Evolutionary conservation across 2,797 vertebrate genomes (phyloP), one percentile per base, ranked within the genome.

Genomic region (Coendou prehensilis): DNA sequence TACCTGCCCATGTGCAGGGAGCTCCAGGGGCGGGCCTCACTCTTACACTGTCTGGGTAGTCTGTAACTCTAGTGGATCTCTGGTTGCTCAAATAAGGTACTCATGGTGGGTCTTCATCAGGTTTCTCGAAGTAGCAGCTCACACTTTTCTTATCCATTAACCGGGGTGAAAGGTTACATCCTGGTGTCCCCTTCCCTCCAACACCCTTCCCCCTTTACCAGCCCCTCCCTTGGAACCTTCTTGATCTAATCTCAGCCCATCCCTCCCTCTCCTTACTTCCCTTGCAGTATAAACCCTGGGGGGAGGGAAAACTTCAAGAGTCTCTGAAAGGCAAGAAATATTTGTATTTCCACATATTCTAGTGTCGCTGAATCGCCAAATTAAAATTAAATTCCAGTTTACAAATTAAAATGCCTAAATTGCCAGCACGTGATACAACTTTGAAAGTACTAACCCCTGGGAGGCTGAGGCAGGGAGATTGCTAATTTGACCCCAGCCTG

Each of bases 301-400:
- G 73, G 26, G 22, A n/a, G 26, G 20, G 15, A 83, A 2, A 4
- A 41, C 59, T 67, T 76, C 75, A 56, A 23, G 41, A 18, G 45
- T 20, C 26, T 26, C 33, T 13, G 17, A 75, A 11, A 45, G 33
- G 56, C 30, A 95, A 91, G 73, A 91, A 75, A 59, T 59, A 67
- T 52, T 52, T 88, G 11, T 45, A 52, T 78, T 82, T 59, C 67
- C 37, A 87, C 6, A n/a, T 52, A 61, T 80, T 75, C 45, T 8
- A 67, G 30, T 11, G 28, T 23, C 63, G 56, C 20, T 47, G 23
- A 82, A 4, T 63, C 26, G 64, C 54, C 59, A 67, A 78, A 93
- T 87, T 71, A 83, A 76, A 95, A 80, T 28, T 64, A 45, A 89
- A 88, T 54, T 69, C 33, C n/a, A 54, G 30, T 79, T 85, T 91